Base-by-base conservation (phyloP, 2,113 vertebrate genomes). In the Psilopsiagon aurifrons region DNA sequence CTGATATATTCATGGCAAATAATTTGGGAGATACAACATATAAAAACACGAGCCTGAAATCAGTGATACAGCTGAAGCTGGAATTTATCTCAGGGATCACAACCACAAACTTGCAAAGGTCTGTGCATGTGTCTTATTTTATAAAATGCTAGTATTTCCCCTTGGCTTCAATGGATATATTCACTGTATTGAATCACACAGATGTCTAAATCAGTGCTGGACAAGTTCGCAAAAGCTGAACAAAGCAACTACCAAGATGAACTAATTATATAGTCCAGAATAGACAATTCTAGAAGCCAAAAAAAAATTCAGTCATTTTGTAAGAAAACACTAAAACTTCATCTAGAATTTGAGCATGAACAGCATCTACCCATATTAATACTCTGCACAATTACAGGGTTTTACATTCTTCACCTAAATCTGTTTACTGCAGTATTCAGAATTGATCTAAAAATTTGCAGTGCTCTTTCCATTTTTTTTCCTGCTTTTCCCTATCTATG, bases 141-240 rank as follows among this genome's bases (percentile, higher is more conserved):
- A 76, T 63, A 76, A 69, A 91, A 95, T 28, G 9, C n/a, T 82
- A 51, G 4, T 19, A 25, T 83, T 92, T 69, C 23, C 27, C 27
- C 85, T 83, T 83, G 85, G 39, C 47, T 92, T 76, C 82, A 24
- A 1, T 28, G 20, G 70, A 88, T 91, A 91, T 88, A 82, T 43
- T 66, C 88, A 37, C 20, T 44, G 31, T 35, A 55, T 69, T 37
- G 85, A 87, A 95, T 60, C 75, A 71, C 77, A 84, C 64, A 90
- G 69, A 82, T 87, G 90, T 54, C 67, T 80, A 37, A 86, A 80
- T 88, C 44, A 74, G 37, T 57, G 20, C 91, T 97, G 92, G 83
- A 86, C 19, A 9, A 2, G 25, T 46, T 93, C 95, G 83, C 85
- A 86, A 93, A 93, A 88, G 22, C 85, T 81, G 54, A 86, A 62